These are phyloP conservation scores for Entomyzon cyanotis DNA, from an alignment of 2,113 vertebrate species.

Conservation along the genomic window DNA sequence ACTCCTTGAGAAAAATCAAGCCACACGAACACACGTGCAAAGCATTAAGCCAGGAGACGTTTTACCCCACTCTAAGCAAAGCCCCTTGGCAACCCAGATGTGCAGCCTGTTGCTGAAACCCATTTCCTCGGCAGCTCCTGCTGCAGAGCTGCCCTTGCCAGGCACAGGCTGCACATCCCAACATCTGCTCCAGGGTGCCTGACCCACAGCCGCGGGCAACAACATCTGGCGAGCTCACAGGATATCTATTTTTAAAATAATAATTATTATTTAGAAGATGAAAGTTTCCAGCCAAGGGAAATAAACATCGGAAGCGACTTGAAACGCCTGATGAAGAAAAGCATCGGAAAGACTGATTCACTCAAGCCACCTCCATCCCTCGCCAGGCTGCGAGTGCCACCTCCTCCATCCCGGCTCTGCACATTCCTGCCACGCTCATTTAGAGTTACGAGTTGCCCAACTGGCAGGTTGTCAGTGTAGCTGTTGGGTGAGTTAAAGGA, in stretches of 20 bases:
- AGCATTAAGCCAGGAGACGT: background rate
- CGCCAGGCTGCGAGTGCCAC: background rate
- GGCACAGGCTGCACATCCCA: background rate
- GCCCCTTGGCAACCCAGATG: constrained; percentile 28
- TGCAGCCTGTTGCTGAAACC: background rate
- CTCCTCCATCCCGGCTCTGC: background rate
- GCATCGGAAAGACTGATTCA: background rate
- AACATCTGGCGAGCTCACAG: background rate
- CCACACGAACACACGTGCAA: background rate
- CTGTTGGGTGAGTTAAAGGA: background rate
- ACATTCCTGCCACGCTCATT: background rate
- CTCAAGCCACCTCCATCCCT: background rate
- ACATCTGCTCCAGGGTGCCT: background rate
- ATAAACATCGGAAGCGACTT: background rate
- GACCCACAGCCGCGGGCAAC: background rate
- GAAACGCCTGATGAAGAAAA: background rate
- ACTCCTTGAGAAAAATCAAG: background rate
- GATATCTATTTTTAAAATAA: accelerated
- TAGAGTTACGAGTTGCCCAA: background rate
- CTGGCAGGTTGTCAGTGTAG: background rate
- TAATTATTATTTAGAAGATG: background rate
- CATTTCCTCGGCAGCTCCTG: background rate
- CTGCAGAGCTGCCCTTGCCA: background rate
- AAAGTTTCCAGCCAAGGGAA: background rate
- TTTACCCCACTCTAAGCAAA: background rate